phyloP scores from a whole-genome alignment of 2,113 vertebrate species.

The Phodopus roborovskii region DNA sequence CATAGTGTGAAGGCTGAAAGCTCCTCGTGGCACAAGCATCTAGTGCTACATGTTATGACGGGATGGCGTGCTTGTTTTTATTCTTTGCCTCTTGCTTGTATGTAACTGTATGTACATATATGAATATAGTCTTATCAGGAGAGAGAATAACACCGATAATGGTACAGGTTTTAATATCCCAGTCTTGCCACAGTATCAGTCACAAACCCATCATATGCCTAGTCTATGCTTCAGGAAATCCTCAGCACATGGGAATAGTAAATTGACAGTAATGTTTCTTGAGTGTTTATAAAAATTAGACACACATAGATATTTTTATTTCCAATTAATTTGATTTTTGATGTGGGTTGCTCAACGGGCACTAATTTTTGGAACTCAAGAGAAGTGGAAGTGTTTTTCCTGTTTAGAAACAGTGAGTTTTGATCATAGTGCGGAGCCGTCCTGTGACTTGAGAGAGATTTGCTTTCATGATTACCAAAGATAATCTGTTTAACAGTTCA shows the following conservation, averaged over 20 bases:
- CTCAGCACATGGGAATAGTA: neutral
- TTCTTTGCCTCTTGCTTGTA: neutral
- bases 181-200: neutral
- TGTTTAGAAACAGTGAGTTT: conserved; percentile 33
- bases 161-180: neutral
- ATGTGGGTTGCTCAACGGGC: neutral
- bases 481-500: conserved; percentile 66
- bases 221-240: neutral
- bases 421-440: neutral
- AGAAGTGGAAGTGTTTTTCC: neutral
- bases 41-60: neutral
- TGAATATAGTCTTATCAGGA: neutral
- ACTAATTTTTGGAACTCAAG: neutral
- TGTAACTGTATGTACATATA: neutral
- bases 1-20: neutral
- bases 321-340: conserved; percentile 36
- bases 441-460: conserved; percentile 21
- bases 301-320: conserved; percentile 39
- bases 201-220: neutral
- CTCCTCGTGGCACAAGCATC: accelerated
- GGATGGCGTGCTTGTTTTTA: neutral
- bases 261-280: conserved; percentile 1
- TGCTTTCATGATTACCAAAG: conserved; percentile 36
- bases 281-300: conserved; percentile 40
- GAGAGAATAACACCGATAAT: neutral